These are phyloP conservation scores for Dendrocopos noguchii DNA, from an alignment of 2,113 vertebrate species.

Conservation along the genomic window DNA sequence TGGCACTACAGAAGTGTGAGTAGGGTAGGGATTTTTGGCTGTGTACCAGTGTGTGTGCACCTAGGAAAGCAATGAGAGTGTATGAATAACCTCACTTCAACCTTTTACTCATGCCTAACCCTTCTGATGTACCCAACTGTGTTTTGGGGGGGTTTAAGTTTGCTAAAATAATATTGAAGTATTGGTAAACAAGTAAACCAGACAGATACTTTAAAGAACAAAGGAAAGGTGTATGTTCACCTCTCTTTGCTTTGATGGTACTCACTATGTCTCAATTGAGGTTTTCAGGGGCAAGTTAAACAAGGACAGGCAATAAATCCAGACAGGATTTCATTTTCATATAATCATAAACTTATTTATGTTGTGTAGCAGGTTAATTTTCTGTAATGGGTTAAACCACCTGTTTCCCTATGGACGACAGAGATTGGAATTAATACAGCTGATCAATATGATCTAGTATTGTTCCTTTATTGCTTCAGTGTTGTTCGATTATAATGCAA, in stretches of 20 bases:
- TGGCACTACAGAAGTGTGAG: not conserved
- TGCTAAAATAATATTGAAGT: not conserved
- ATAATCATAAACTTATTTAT: not conserved
- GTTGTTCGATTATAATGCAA: too few relatives aligned
- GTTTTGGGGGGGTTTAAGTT: not conserved
- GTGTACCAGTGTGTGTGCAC: too few relatives aligned
- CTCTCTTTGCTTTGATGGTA: not conserved
- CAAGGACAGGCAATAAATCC: not conserved
- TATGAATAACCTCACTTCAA: not conserved
- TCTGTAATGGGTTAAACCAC: too few relatives aligned
- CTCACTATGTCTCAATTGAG: not conserved
- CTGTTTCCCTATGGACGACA: too few relatives aligned
- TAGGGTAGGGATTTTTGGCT: fast-evolving
- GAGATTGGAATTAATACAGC: too few relatives aligned
- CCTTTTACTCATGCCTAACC: fast-evolving
- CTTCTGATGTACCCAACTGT: fast-evolving
- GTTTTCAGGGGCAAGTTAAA: not conserved
- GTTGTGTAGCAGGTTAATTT: too few relatives aligned
- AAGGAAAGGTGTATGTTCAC: not conserved
- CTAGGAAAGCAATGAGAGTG: not conserved
- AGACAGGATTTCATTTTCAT: not conserved
- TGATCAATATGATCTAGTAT: too few relatives aligned
- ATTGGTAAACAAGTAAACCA: not conserved
- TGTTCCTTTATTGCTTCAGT: too few relatives aligned
- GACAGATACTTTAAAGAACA: not conserved